Evolutionary conservation across 2,888 invertebrate genomes (phyloP).

Genomic region (Zelleria hepariella): DNA sequence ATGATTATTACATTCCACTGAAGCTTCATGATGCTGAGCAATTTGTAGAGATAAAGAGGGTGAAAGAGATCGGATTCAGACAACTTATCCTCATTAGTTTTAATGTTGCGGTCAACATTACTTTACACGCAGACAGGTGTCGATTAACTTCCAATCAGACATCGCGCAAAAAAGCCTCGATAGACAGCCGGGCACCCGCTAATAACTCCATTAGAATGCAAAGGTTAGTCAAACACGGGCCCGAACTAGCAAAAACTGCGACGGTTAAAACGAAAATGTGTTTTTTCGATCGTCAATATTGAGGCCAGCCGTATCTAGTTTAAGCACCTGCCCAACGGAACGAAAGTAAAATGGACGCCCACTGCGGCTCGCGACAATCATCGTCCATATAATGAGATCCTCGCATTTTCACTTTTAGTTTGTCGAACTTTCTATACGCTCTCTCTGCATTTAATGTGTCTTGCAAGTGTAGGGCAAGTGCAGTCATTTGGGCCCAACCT

Average conservation of each 20-base stretch:
- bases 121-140: background rate
- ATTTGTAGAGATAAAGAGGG: background rate
- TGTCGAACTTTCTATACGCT: constrained; percentile 44
- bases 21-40: background rate
- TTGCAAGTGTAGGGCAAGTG: background rate
- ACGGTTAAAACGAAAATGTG: background rate
- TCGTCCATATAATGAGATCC: constrained; percentile 18
- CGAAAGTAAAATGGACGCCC: constrained; percentile 15
- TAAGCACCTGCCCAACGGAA: constrained; percentile 9
- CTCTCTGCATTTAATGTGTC: constrained; percentile 18
- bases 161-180: background rate
- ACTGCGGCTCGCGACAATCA: background rate
- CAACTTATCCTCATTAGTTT: background rate
- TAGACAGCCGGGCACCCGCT: background rate
- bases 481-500: background rate
- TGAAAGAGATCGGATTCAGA: background rate
- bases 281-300: background rate
- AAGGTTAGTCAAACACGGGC: background rate
- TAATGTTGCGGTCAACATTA: background rate
- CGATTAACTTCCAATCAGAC: background rate
- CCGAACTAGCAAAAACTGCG: background rate
- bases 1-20: no score
- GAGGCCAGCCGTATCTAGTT: background rate
- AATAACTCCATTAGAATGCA: background rate
- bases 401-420: constrained; percentile 42